Base-by-base conservation (phyloP, 2,113 vertebrate genomes). In the Epinephelus lanceolatus region DNA sequence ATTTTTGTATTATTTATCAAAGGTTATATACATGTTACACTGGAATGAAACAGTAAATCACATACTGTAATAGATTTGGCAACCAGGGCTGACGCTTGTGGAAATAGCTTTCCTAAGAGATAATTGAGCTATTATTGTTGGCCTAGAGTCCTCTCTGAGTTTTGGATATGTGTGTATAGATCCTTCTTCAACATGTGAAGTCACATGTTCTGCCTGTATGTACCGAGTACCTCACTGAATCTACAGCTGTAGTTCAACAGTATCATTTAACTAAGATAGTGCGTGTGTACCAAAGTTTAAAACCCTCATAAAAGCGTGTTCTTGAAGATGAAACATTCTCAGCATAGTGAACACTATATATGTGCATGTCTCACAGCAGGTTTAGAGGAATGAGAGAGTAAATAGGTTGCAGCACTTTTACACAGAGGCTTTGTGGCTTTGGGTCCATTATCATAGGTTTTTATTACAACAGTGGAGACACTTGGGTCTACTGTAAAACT, bases 61-160 rank as follows among this genome's bases (percentile, higher is more conserved):
- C 33, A 49, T 23, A n/a, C 27, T 57, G 6, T 71, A 42, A 72
- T 40, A 23, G 40, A 78, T 76, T 57, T 86, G 71, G 25, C 80
- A 79, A 67, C 21, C 63, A 37, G 63, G 27, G 23, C 42, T 71
- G 57, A 68, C 23, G 57, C 47, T 63, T 70, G 49, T 71, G 74
- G 63, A 82, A 88, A 85, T 21, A 52, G 52, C 68, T 83, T 55
- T 52, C 23, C 52, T 45, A 19, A 0, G 77, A 60, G 49, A 81
- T 52, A 68, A 84, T 37, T 71, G 47, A 73, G 60, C 75, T 75
- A 60, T 86, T 86, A 84, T 56, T 52, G 62, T 56, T 89, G 81
- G 42, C 42, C 23, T 3, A 10, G n/a, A 25, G 42, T 47, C 18
- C 60, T 61, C 15, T 82, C 23, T 67, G 57, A 77, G 40, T 57